These are phyloP conservation scores for Brenthis ino DNA, from an alignment of 2,888 invertebrate genomes.

Conservation along the genomic window DNA sequence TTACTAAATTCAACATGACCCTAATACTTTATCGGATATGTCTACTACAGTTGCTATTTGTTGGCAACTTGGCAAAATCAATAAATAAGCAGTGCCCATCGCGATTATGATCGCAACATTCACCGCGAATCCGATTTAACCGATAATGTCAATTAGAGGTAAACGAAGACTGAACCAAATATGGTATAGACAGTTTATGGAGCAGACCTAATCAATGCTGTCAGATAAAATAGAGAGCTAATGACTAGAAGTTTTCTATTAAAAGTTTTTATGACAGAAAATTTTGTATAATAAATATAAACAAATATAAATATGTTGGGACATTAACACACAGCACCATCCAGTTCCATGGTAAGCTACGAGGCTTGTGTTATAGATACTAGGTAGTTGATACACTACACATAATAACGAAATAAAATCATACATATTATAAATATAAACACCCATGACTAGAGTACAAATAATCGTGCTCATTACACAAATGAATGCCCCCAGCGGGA, in stretches of 20 bases:
- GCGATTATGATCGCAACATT: slow-evolving; percentile 37
- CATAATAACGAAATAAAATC: too few species aligned
- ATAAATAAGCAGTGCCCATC: slow-evolving; percentile 34
- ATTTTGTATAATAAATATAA: not conserved
- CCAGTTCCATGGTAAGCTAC: too few species aligned
- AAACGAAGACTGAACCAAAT: slow-evolving; percentile 15
- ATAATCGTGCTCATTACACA: too few species aligned
- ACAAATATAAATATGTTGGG: not conserved
- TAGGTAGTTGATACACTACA: too few species aligned
- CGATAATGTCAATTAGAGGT: slow-evolving; percentile 37
- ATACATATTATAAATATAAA: too few species aligned
- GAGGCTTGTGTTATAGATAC: too few species aligned
- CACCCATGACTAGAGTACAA: too few species aligned
- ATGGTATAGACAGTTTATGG: slow-evolving; percentile 11
- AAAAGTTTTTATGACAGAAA: slow-evolving; percentile 1
- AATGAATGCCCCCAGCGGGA: too few species aligned
- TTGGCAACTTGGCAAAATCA: slow-evolving; percentile 29
- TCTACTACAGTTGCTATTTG: slow-evolving; percentile 18
- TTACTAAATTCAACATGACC: not conserved
- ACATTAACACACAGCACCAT: not conserved
- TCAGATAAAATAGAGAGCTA: slow-evolving; percentile 1
- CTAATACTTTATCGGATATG: slow-evolving; percentile 5
- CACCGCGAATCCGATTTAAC: slow-evolving; percentile 29
- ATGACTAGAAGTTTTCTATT: not conserved
- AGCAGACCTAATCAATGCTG: slow-evolving; percentile 2